phyloP scores from a whole-genome alignment of 2,888 invertebrate species.

The Sinodicranocentrus sp. region DNA sequence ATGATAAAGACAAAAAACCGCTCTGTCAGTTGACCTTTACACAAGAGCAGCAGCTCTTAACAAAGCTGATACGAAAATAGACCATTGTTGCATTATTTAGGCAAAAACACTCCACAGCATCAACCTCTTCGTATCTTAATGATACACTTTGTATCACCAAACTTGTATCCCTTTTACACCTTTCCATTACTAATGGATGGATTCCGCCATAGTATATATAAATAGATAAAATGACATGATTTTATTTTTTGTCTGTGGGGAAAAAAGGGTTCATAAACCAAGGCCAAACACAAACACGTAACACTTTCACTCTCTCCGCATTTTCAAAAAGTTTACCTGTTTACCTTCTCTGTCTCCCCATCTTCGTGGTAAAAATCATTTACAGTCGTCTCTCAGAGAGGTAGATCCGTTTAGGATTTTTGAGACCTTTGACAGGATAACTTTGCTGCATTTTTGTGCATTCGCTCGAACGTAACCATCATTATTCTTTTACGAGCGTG shows the following conservation, averaged over 20 bases:
- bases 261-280: slow-evolving; percentile 65
- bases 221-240: slow-evolving; percentile 10
- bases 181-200: slow-evolving; percentile 35
- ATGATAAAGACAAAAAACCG: slow-evolving; percentile 60
- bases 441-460: not conserved
- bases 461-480: not conserved
- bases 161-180: not conserved
- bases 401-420: slow-evolving; percentile 6
- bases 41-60: slow-evolving; percentile 22
- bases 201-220: slow-evolving; percentile 29
- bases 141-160: not conserved
- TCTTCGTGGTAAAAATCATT: slow-evolving; percentile 24
- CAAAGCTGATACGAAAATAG: slow-evolving; percentile 38
- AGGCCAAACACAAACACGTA: slow-evolving; percentile 57
- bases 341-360: slow-evolving; percentile 8
- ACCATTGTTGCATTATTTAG: slow-evolving; percentile 18
- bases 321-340: slow-evolving; percentile 2
- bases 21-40: slow-evolving; percentile 54
- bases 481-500: no score
- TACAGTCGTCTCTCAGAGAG: not conserved
- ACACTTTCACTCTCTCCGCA: slow-evolving; percentile 63
- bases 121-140: not conserved
- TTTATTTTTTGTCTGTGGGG: slow-evolving; percentile 46
- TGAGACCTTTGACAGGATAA: slow-evolving; percentile 28
- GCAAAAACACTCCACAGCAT: slow-evolving; percentile 2